Percentiles rank a stretch among this genome's conserved stretches.
These are phyloP conservation scores for Monochamus saltuarius DNA, from an alignment of 1,140 invertebrate genomes.

Conservation along the genomic window DNA sequence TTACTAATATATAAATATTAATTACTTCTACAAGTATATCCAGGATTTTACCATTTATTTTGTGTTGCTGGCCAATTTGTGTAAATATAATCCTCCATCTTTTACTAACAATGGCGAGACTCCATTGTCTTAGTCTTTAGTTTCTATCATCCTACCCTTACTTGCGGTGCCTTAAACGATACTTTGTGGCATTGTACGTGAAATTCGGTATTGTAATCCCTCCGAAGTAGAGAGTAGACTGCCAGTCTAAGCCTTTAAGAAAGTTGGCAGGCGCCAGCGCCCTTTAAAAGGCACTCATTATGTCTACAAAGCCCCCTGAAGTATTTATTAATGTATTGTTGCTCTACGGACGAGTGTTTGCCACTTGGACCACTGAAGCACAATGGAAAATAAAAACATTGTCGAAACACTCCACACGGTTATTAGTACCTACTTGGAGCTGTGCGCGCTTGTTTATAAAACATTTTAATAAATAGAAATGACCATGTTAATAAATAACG, in stretches of 20 bases:
- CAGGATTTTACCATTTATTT: too few species aligned
- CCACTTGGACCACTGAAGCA: slow-evolving; percentile 15
- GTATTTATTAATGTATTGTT: slow-evolving; percentile 28
- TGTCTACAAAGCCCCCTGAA: slow-evolving; percentile 14
- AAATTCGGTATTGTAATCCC: too few species aligned
- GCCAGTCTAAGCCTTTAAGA: slow-evolving; percentile 21
- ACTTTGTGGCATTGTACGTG: too few species aligned
- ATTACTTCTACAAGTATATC: too few species aligned
- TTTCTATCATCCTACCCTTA: too few species aligned
- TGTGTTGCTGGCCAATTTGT: too few species aligned
- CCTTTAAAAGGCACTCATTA: slow-evolving; percentile 21
- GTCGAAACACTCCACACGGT: slow-evolving; percentile 1
- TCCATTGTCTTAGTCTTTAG: too few species aligned
- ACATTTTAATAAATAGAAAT: slow-evolving; percentile 3
- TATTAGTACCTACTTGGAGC: too few species aligned
- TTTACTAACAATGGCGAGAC: too few species aligned
- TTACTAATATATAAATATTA: too few species aligned
- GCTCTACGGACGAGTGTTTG: slow-evolving; percentile 22
- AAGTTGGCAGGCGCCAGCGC: slow-evolving; percentile 15
- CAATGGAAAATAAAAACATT: slow-evolving; percentile 21
- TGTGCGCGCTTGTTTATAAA: neutral
- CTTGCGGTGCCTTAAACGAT: too few species aligned
- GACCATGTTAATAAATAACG: slow-evolving; percentile 10
- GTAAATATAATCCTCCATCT: too few species aligned
- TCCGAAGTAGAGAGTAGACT: slow-evolving; percentile 10